Percentiles rank a stretch among this genome's conserved stretches.
Evolutionary conservation across 2,797 vertebrate genomes (phyloP).

Genomic region (Distichodus sexfasciatus): DNA sequence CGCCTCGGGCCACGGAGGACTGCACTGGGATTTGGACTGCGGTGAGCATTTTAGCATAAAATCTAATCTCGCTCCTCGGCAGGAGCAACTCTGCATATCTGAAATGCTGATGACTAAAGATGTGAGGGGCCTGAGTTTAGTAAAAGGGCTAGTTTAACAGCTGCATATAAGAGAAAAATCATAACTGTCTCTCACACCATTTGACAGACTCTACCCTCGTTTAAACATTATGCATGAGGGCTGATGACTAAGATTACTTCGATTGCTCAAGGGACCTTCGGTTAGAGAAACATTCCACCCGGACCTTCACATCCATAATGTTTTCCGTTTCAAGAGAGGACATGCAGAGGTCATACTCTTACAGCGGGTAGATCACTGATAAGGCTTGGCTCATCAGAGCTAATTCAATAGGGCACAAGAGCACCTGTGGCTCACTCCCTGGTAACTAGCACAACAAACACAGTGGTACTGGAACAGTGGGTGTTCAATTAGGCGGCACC

Average conservation of each 20-base stretch:
- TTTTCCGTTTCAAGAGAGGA: conserved; percentile 31
- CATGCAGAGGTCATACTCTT: conserved; percentile 35
- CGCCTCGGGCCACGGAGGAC: conserved; percentile 8
- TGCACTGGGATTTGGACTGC: neutral
- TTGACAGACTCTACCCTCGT: conserved; percentile 18
- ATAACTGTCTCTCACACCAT: conserved; percentile 10
- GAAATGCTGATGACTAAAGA: conserved; percentile 28
- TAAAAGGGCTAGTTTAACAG: conserved; percentile 17
- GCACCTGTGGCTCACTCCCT: conserved; percentile 42
- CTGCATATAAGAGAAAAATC: conserved; percentile 20
- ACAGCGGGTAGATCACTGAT: conserved; percentile 46
- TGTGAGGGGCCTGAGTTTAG: conserved; percentile 22
- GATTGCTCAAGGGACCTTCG: conserved; percentile 20
- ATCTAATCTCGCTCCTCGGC: conserved; percentile 37
- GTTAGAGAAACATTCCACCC: conserved; percentile 27
- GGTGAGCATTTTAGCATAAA: conserved; percentile 22
- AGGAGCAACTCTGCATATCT: conserved; percentile 19
- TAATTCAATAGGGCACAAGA: conserved; percentile 47
- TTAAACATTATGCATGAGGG: conserved; percentile 4
- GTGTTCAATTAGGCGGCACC: conserved; percentile 46
- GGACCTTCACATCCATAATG: conserved; percentile 34
- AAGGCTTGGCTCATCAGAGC: conserved; percentile 42
- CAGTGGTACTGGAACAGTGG: conserved; percentile 43
- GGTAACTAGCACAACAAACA: conserved; percentile 50
- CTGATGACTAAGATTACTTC: conserved; percentile 30